These are phyloP conservation scores for Dendroctonus valens DNA, from an alignment of 1,140 invertebrate genomes.

Conservation along the genomic window DNA sequence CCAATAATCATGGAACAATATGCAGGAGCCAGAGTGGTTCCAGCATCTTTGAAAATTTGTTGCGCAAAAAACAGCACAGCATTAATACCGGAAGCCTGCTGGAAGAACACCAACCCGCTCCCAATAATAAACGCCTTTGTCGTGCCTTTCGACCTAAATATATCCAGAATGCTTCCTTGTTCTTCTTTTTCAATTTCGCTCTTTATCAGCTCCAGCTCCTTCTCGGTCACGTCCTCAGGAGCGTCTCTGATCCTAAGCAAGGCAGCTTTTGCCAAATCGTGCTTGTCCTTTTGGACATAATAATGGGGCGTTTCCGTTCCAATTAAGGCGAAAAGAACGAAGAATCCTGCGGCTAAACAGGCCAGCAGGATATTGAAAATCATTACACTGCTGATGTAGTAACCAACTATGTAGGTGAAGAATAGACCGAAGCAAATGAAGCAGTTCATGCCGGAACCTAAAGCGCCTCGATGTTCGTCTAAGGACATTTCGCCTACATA, in stretches of 20 bases:
- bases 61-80: constrained; percentile 79
- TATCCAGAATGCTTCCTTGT: constrained; percentile 55
- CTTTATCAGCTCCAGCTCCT: constrained; percentile 37
- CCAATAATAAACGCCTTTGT: constrained; percentile 68
- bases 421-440: constrained; percentile 40
- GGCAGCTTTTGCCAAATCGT: constrained; percentile 60
- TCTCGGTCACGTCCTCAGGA: constrained; percentile 55
- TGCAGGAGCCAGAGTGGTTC: constrained; percentile 56
- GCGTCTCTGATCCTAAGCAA: constrained; percentile 60
- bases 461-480: constrained; percentile 38
- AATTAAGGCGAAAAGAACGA: constrained; percentile 52
- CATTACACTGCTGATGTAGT: constrained; percentile 55
- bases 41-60: constrained; percentile 65
- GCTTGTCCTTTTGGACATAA: constrained; percentile 59
- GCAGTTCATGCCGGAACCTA: constrained; percentile 39
- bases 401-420: constrained; percentile 58
- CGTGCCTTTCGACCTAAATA: constrained; percentile 57
- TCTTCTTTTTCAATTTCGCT: constrained; percentile 30
- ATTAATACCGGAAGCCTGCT: constrained; percentile 79
- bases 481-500: constrained; percentile 56
- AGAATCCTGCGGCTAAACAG: constrained; percentile 53
- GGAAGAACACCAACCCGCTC: constrained; percentile 67
- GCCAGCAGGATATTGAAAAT: constrained; percentile 54
- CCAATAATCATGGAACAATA: constrained; percentile 77
- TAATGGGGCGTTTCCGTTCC: constrained; percentile 76